These are phyloP conservation scores for Zaprionus bogoriensis DNA, from an alignment of 2,888 invertebrate species.

Conservation along the genomic window DNA sequence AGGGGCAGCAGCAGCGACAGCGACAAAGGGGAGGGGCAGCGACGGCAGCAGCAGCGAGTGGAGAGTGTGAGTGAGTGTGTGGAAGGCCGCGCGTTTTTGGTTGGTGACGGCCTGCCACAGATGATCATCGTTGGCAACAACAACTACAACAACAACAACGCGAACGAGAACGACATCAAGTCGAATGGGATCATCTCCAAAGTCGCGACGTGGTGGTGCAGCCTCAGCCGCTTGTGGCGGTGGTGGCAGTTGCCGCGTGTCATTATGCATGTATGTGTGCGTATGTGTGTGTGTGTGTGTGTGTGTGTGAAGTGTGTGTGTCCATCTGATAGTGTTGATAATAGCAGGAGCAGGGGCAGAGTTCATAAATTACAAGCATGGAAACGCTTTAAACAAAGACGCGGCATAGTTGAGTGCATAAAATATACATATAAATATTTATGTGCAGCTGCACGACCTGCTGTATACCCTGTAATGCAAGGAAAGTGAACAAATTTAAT, in stretches of 20 bases:
- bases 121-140: slow-evolving; percentile 60
- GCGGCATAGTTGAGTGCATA: background rate
- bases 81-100: slow-evolving; percentile 73
- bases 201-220: slow-evolving; percentile 9
- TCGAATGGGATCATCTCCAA: slow-evolving; percentile 12
- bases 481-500: background rate
- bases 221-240: slow-evolving; percentile 14
- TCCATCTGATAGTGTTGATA: slow-evolving; percentile 37
- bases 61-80: slow-evolving; percentile 55
- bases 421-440: background rate
- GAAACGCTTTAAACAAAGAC: background rate
- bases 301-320: slow-evolving; percentile 6
- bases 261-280: slow-evolving; percentile 31
- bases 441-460: background rate
- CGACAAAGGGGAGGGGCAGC: background rate
- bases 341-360: slow-evolving; percentile 6
- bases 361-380: slow-evolving; percentile 23
- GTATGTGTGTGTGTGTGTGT: slow-evolving; percentile 1
- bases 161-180: slow-evolving; percentile 15
- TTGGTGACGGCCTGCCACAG: slow-evolving; percentile 73
- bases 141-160: slow-evolving; percentile 23
- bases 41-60: slow-evolving; percentile 8
- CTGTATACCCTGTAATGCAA: background rate
- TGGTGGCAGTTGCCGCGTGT: slow-evolving; percentile 52
- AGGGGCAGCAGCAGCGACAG: background rate